Percentiles rank a stretch among this genome's conserved stretches.
Evolutionary conservation across 1,140 invertebrate genomes (phyloP).

Genomic region (Drosophila sp.): DNA sequence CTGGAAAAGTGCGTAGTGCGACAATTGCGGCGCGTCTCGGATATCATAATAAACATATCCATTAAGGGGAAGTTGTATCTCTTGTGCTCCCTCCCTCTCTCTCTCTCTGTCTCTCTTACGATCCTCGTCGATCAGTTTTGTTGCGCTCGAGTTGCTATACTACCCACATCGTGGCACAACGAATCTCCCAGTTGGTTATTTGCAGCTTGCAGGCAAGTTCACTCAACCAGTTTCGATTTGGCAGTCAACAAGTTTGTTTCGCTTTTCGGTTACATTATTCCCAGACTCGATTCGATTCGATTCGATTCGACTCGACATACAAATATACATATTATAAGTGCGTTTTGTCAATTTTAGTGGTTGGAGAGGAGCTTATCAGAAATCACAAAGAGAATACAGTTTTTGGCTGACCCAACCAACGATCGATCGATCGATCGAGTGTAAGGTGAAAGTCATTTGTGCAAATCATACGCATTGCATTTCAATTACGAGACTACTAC

Average conservation of each 20-base stretch:
- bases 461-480: slow-evolving; percentile 38
- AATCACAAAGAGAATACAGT: slow-evolving; percentile 21
- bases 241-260: slow-evolving; percentile 67
- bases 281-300: too few relatives aligned
- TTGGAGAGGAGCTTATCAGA: not conserved
- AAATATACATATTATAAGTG: slow-evolving; percentile 7
- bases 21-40: not conserved
- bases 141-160: slow-evolving; percentile 60
- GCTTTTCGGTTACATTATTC: not conserved
- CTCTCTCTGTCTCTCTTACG: not conserved
- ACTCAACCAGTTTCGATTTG: slow-evolving; percentile 70
- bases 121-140: slow-evolving; percentile 28
- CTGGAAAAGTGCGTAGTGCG: slow-evolving; percentile 17
- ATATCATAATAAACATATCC: slow-evolving; percentile 26
- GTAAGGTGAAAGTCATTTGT: slow-evolving; percentile 52
- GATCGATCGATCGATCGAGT: not conserved
- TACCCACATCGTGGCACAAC: slow-evolving; percentile 25
- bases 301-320: not conserved
- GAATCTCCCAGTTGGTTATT: slow-evolving; percentile 27
- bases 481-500: slow-evolving; percentile 21
- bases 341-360: not conserved
- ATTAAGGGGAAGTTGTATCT: slow-evolving; percentile 13
- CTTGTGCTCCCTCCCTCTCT: not conserved
- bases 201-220: slow-evolving; percentile 57
- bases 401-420: slow-evolving; percentile 25